A percentile compares a stretch with the other conserved stretches of the same genome.
These are phyloP conservation scores for Prolemur simus DNA, from an alignment of 2,113 vertebrate genomes.

Conservation along the genomic window DNA sequence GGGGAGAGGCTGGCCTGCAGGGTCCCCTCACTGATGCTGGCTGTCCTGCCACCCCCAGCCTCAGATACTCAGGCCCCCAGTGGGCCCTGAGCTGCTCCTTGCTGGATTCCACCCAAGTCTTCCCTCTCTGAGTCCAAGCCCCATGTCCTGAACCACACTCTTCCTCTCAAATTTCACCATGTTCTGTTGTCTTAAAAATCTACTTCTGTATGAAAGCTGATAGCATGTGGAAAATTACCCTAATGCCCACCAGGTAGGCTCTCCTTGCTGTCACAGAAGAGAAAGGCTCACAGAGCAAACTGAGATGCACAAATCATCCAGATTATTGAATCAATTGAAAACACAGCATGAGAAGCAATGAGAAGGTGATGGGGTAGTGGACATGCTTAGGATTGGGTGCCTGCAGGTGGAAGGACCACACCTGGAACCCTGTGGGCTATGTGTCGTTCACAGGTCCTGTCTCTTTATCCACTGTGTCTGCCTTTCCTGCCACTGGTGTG, in stretches of 20 bases:
- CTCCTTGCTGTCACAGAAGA: neutral
- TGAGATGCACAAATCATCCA: neutral
- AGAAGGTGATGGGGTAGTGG: neutral
- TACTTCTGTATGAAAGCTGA: neutral
- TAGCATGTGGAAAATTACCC: neutral
- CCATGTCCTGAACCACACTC: neutral
- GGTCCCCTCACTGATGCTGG: neutral
- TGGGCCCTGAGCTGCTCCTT: neutral
- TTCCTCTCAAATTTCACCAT: neutral
- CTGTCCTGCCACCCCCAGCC: neutral
- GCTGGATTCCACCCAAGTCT: neutral
- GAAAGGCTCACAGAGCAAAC: neutral
- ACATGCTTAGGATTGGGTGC: neutral
- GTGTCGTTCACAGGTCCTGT: neutral
- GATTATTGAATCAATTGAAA: neutral
- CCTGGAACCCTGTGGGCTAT: neutral
- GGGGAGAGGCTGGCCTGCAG: neutral
- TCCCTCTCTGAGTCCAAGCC: neutral
- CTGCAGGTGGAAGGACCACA: neutral
- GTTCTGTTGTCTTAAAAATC: neutral
- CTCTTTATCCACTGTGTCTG: neutral
- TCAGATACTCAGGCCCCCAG: neutral
- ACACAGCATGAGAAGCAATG: neutral
- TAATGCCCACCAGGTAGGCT: neutral
- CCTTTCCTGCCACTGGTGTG: neutral